Conservation (phyloP, 2,797 vertebrate genomes). For the Chelon labrosus region DNA sequence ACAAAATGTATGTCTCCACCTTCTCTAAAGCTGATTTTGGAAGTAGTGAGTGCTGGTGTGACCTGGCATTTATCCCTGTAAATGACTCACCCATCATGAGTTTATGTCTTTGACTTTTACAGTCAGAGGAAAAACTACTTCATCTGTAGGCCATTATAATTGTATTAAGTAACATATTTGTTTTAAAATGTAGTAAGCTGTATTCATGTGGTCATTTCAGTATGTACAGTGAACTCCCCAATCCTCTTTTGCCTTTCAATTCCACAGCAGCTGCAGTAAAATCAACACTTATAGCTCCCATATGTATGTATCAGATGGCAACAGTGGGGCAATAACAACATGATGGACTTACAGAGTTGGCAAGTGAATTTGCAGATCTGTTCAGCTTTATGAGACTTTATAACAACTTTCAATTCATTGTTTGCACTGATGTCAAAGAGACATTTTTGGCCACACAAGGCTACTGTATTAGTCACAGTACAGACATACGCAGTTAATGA, state of each 20-base stretch:
- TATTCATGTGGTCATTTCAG: too few relatives aligned
- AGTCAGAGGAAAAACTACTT: background rate
- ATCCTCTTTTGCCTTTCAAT: background rate
- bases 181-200: too few relatives aligned
- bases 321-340: too few relatives aligned
- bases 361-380: background rate
- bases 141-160: too few relatives aligned
- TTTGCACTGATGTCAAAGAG: background rate
- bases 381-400: background rate
- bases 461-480: background rate
- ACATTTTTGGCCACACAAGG: background rate
- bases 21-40: background rate
- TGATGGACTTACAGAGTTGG: too few relatives aligned
- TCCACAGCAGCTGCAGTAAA: background rate
- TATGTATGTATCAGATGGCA: too few relatives aligned
- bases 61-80: background rate
- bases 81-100: background rate
- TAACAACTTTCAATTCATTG: background rate
- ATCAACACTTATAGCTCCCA: background rate
- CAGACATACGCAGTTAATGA: background rate
- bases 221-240: background rate
- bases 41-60: background rate
- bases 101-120: background rate
- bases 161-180: too few relatives aligned
- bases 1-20: background rate